Conservation (phyloP, 1,140 invertebrate genomes). For the Zophobas morio region DNA sequence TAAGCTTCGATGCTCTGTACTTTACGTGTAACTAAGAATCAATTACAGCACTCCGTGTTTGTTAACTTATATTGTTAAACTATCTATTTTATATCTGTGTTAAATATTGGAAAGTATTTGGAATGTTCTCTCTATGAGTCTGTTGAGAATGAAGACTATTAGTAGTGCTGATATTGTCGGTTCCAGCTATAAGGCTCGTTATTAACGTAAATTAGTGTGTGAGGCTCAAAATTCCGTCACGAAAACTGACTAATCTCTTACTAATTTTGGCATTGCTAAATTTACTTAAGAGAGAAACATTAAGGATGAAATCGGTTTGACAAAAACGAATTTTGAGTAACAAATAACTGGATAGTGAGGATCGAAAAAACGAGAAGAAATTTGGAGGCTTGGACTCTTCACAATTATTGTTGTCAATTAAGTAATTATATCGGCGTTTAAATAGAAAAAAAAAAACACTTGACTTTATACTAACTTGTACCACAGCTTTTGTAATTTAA, state of each 20-base stretch:
- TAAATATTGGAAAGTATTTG: constrained; percentile 14
- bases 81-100: constrained; percentile 42
- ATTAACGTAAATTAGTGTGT: no score
- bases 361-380: no score
- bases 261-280: background rate
- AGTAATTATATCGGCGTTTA: no score
- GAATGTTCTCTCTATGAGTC: constrained; percentile 17
- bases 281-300: background rate
- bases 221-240: background rate
- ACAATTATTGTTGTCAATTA: no score
- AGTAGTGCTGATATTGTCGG: constrained; percentile 1
- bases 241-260: background rate
- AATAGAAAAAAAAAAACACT: no score
- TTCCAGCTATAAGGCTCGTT: constrained; percentile 4
- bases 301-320: background rate
- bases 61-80: constrained; percentile 39
- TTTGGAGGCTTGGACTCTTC: no score
- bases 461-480: no score
- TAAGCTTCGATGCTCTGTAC: constrained; percentile 20
- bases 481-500: no score
- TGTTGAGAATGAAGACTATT: constrained; percentile 30
- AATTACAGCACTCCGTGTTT: constrained; percentile 36
- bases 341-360: no score
- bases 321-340: background rate
- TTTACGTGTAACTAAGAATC: constrained; percentile 26